Evolutionary conservation across 2,797 vertebrate genomes (phyloP).

Genomic region (Hylomyscus alleni): DNA sequence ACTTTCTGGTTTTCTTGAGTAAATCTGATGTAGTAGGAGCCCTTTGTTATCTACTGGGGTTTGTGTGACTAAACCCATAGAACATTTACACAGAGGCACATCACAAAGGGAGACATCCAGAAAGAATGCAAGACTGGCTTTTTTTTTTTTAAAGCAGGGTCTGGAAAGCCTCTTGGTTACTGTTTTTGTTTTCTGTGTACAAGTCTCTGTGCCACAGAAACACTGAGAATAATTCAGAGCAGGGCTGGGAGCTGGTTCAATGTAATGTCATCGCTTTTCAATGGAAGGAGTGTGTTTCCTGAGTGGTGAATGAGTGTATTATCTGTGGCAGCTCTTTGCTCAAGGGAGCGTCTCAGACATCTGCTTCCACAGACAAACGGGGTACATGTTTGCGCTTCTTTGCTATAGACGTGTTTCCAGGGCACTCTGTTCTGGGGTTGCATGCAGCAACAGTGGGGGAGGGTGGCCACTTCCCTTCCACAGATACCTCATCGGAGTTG

Average conservation of each 20-base stretch:
- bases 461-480: too few species aligned
- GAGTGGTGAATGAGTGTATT: slow-evolving; percentile 70
- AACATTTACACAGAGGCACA: slow-evolving; percentile 25
- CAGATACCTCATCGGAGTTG: background rate
- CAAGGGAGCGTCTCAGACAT: slow-evolving; percentile 65
- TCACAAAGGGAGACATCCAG: slow-evolving; percentile 35
- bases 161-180: slow-evolving; percentile 36
- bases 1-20: background rate
- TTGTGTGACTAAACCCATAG: slow-evolving; percentile 39
- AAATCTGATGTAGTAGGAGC: background rate
- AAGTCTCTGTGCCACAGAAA: slow-evolving; percentile 17
- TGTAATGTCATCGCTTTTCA: slow-evolving; percentile 78
- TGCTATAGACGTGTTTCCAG: background rate
- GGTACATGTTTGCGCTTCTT: background rate
- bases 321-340: slow-evolving; percentile 73
- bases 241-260: slow-evolving; percentile 76
- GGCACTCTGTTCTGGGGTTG: background rate
- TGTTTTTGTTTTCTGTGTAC: slow-evolving; percentile 24
- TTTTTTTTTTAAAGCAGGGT: background rate
- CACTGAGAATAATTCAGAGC: slow-evolving; percentile 29
- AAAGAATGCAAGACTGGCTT: background rate
- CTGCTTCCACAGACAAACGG: slow-evolving; percentile 67
- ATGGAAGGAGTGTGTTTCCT: slow-evolving; percentile 61
- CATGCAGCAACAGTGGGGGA: background rate
- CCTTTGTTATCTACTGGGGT: background rate